Conservation (phyloP, 2,797 vertebrate genomes). For the Crax fasciolata region DNA sequence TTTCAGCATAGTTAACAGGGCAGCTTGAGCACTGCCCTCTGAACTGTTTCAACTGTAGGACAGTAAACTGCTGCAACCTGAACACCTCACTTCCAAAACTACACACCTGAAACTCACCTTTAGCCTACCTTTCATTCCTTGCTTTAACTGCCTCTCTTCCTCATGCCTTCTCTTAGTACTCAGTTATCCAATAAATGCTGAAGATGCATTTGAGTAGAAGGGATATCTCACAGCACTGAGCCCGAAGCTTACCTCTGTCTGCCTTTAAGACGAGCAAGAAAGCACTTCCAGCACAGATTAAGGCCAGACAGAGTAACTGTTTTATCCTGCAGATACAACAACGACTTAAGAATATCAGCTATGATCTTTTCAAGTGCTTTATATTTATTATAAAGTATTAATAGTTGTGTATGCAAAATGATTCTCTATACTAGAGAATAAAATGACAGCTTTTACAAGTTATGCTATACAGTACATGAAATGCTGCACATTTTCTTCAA, state of each 20-base stretch:
- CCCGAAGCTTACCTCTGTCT: not conserved
- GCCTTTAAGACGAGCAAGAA: not conserved
- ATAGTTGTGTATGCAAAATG: conserved; percentile 56
- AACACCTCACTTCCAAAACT: not conserved
- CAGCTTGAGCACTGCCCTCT: not conserved
- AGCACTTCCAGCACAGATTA: not conserved
- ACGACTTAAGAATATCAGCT: not conserved
- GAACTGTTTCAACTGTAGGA: not conserved
- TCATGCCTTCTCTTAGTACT: not conserved
- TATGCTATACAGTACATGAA: conserved; percentile 54
- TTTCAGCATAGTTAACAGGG: not conserved
- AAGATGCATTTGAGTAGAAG: not conserved
- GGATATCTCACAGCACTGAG: not conserved
- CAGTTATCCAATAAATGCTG: not conserved
- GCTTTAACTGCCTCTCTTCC: not conserved
- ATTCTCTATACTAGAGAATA: conserved; percentile 59
- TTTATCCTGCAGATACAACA: not conserved
- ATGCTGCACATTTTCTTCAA: conserved; percentile 19
- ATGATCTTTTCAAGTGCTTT: conserved; percentile 56
- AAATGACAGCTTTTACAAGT: conserved; percentile 59
- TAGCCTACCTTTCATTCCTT: not conserved
- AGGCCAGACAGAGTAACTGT: not conserved
- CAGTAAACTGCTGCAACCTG: not conserved
- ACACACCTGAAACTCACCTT: not conserved
- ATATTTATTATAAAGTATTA: conserved; percentile 74